A percentile compares a stretch with the other conserved stretches of the same genome.
These are phyloP conservation scores for Chrysina gloriosa DNA, from an alignment of 2,888 invertebrate genomes.

Conservation along the genomic window DNA sequence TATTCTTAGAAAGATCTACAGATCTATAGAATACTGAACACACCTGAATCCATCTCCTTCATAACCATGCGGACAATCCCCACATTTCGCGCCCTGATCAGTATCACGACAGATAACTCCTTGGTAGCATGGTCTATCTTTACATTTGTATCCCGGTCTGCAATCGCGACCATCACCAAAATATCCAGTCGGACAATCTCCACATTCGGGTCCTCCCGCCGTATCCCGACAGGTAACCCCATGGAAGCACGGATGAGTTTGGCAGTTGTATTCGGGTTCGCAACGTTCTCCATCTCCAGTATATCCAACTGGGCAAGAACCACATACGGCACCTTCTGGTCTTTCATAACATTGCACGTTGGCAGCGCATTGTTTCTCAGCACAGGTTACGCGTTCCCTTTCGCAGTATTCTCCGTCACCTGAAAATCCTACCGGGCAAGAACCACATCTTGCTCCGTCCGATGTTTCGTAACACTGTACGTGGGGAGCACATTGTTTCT, in stretches of 20 bases:
- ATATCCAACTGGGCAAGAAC: conserved; percentile 79
- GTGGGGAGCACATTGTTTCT: conserved; percentile 74
- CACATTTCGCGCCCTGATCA: conserved; percentile 73
- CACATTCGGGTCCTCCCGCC: conserved; percentile 74
- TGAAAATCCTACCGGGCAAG: conserved; percentile 79
- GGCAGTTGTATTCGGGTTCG: conserved; percentile 69
- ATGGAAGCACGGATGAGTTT: conserved; percentile 70
- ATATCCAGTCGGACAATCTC: conserved; percentile 79
- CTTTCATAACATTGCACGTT: conserved; percentile 74
- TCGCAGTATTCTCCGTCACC: conserved; percentile 72
- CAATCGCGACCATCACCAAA: conserved; percentile 72
- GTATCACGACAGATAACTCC: conserved; percentile 74
- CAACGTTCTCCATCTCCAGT: conserved; percentile 82
- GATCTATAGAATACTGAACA: neutral
- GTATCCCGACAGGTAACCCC: conserved; percentile 75
- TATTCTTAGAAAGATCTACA: too few species aligned
- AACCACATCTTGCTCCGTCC: conserved; percentile 75
- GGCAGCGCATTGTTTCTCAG: conserved; percentile 78
- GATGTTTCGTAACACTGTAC: conserved; percentile 73
- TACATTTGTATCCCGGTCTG: conserved; percentile 71
- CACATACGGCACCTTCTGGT: conserved; percentile 73
- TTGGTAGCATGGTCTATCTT: conserved; percentile 74
- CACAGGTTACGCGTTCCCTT: conserved; percentile 66
- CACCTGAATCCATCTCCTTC: conserved; percentile 79
- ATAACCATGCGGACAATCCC: conserved; percentile 79